Percentiles rank a stretch among this genome's conserved stretches.
Evolutionary conservation across 2,113 vertebrate genomes (phyloP).

Genomic region (Phoenicopterus ruber): DNA sequence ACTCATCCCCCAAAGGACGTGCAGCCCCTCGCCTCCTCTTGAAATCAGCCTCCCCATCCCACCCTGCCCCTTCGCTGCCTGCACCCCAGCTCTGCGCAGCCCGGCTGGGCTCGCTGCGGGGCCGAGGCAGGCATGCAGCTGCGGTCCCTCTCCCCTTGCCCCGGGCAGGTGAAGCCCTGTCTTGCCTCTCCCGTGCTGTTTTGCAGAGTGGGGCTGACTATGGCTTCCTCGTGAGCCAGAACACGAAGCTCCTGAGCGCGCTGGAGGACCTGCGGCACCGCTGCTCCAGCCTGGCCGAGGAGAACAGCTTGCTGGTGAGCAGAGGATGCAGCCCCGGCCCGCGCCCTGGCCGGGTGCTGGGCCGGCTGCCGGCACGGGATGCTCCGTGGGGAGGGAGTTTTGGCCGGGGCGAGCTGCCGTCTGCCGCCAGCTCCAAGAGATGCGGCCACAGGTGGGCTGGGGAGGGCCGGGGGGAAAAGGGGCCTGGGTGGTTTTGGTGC

Average conservation of each 20-base stretch:
- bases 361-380: rapidly evolving
- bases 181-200: constrained; percentile 1
- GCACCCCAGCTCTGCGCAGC: background rate
- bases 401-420: background rate
- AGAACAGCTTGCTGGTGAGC: constrained; percentile 93
- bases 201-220: constrained; percentile 84
- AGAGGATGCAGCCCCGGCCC: background rate
- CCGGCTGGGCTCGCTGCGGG: rapidly evolving
- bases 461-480: background rate
- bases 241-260: constrained; percentile 84
- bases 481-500: background rate
- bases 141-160: rapidly evolving
- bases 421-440: background rate
- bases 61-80: background rate
- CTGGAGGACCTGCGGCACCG: constrained; percentile 87
- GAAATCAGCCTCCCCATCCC: background rate
- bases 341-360: background rate
- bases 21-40: background rate
- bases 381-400: background rate
- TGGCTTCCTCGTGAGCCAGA: constrained; percentile 82
- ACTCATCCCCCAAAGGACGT: background rate
- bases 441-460: background rate
- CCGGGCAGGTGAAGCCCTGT: background rate
- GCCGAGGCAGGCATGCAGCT: background rate
- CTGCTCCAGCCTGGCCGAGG: constrained; percentile 85